phyloP scores from a whole-genome alignment of 2,113 vertebrate species.

The Oncorhynchus tshawytscha region DNA sequence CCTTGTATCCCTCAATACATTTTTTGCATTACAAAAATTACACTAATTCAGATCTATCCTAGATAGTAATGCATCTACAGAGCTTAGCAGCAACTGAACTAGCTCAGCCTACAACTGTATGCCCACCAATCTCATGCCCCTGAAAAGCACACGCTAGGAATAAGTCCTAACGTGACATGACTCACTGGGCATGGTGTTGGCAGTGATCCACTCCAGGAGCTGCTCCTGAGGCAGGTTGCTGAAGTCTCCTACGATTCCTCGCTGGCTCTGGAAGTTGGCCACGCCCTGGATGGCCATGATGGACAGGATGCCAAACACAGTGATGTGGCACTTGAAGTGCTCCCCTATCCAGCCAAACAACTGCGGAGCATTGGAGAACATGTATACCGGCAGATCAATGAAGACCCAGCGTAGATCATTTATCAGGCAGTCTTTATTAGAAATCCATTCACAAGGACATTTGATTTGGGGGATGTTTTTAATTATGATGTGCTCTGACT shows the following conservation, averaged over 20 bases:
- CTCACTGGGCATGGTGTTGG: constrained; percentile 81
- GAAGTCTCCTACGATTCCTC: constrained; percentile 96
- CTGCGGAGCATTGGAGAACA: constrained; percentile 58
- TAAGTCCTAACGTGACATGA: neutral
- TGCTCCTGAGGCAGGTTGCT: constrained; percentile 97
- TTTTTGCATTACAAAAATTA: neutral
- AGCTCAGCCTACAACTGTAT: no score
- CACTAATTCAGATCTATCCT: no score
- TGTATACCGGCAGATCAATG: neutral
- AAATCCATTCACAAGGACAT: no score
- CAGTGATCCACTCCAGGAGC: constrained; percentile 92
- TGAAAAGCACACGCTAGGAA: no score
- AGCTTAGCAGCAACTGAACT: no score
- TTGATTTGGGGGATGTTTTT: no score
- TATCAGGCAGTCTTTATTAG: neutral
- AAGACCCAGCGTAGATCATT: no score
- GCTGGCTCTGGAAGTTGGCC: constrained; percentile 88
- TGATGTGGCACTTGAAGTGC: constrained; percentile 77
- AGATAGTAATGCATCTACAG: no score
- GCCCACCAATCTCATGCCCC: neutral
- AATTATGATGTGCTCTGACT: no score
- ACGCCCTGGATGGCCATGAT: constrained; percentile 83
- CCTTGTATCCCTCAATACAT: neutral
- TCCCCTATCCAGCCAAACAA: constrained; percentile 88
- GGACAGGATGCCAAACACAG: constrained; percentile 80